Conservation (phyloP, 64 coral and sea anemone species). For the Porites lutea region DNA sequence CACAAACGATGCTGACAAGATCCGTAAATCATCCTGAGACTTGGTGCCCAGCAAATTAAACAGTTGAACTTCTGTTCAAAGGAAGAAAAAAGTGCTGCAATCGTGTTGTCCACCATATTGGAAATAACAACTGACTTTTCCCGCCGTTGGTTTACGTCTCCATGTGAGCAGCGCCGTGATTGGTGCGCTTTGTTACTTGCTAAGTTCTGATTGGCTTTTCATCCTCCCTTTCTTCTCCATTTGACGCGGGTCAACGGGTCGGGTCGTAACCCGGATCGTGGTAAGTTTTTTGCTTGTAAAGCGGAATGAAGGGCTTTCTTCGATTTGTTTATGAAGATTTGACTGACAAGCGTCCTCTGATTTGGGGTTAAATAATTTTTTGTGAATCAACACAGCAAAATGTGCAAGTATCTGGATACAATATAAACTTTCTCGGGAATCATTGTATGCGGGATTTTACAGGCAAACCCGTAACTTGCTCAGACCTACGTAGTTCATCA, state of each 20-base stretch:
- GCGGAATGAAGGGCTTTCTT: not conserved
- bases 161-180: conserved; percentile 53
- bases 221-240: too few relatives aligned
- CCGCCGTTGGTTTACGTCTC: conserved; percentile 47
- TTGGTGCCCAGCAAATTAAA: conserved; percentile 86
- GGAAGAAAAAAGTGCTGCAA: not conserved
- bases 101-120: not conserved
- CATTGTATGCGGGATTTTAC: too few relatives aligned
- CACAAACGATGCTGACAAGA: conserved; percentile 96
- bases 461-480: too few relatives aligned
- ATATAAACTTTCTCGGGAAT: too few relatives aligned
- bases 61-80: conserved; percentile 93
- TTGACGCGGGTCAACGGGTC: not conserved
- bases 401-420: too few relatives aligned
- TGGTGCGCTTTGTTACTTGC: not conserved
- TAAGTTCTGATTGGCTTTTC: conserved; percentile 51
- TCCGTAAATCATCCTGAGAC: conserved; percentile 90
- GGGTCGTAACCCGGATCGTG: too few relatives aligned
- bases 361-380: too few relatives aligned
- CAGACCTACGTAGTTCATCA: not conserved
- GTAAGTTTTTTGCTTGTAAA: not conserved
- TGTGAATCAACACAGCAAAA: too few relatives aligned
- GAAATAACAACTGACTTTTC: conserved; percentile 20
- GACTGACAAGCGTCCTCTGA: too few relatives aligned
- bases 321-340: too few relatives aligned